phyloP scores from a whole-genome alignment of 2,113 vertebrate species.

The Hylia prasina region DNA sequence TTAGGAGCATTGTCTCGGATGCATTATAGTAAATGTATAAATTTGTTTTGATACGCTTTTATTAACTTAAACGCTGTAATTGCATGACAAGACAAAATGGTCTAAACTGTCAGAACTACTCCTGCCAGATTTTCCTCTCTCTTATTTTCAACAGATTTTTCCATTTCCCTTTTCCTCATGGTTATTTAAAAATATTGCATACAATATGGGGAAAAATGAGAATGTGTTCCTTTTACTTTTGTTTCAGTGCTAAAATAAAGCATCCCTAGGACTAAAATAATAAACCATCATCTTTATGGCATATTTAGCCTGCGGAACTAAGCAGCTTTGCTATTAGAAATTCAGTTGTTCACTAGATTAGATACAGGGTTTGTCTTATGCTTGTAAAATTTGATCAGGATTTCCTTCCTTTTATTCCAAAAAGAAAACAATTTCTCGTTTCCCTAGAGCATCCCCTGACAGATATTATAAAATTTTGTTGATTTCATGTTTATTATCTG shows the following conservation, averaged over 20 bases:
- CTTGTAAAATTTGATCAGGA: not conserved
- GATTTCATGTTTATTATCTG: not conserved
- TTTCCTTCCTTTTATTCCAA: not conserved
- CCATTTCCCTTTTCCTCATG: not conserved
- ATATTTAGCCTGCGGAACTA: not conserved
- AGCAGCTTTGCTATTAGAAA: not conserved
- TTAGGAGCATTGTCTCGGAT: not conserved
- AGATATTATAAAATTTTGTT: not conserved
- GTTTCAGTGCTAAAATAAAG: not conserved
- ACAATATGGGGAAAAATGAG: not conserved
- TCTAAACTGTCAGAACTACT: not conserved
- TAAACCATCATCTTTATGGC: not conserved
- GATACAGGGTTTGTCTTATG: not conserved
- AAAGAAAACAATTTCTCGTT: not conserved
- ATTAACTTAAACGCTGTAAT: not conserved
- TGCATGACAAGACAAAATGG: not conserved
- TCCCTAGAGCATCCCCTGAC: not conserved
- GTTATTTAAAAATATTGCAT: not conserved
- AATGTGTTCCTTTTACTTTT: not conserved
- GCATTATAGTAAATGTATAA: not conserved
- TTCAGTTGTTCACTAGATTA: not conserved
- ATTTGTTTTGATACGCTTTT: not conserved
- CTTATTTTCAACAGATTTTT: not conserved
- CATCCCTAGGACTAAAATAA: not conserved
- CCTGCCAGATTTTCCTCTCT: not conserved